Conservation (phyloP, 37 sponge, comb jelly and placozoan genomes). For the Geodia barretti region DNA sequence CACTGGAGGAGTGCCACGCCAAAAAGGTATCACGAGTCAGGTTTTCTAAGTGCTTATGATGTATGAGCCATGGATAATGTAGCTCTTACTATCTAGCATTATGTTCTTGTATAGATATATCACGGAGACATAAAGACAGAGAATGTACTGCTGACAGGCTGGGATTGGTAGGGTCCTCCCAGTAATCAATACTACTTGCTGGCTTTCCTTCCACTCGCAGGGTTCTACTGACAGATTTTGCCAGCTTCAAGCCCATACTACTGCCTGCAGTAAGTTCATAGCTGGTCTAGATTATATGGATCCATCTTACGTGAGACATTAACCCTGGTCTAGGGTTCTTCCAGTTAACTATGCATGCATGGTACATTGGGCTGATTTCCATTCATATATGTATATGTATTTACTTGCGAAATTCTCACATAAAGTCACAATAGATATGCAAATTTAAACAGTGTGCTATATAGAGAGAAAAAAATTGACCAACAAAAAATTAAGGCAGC, state of each 20-base stretch:
- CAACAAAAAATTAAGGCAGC: too few relatives aligned
- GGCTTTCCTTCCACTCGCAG: slow-evolving; percentile 43
- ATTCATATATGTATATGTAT: too few relatives aligned
- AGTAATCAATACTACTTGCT: too few relatives aligned
- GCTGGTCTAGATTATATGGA: too few relatives aligned
- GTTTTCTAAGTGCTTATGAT: background rate
- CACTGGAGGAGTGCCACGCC: slow-evolving; percentile 80
- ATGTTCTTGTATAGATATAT: slow-evolving; percentile 32
- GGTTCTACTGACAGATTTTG: slow-evolving; percentile 95
- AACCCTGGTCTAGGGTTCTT: too few relatives aligned
- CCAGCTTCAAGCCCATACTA: slow-evolving; percentile 89
- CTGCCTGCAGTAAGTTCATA: slow-evolving; percentile 73
- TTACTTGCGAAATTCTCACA: background rate
- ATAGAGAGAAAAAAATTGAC: too few relatives aligned
- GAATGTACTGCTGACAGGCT: slow-evolving; percentile 93
- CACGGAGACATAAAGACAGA: slow-evolving; percentile 99
- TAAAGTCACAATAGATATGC: too few relatives aligned
- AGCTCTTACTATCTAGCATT: too few relatives aligned
- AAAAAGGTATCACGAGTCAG: slow-evolving; percentile 71
- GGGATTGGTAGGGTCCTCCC: slow-evolving; percentile 76
- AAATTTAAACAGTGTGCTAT: too few relatives aligned
- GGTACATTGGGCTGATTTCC: too few relatives aligned
- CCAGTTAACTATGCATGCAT: too few relatives aligned
- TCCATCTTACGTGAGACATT: too few relatives aligned
- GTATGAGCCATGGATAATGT: background rate